Conservation (phyloP, 1,140 invertebrate genomes). For the Microvelia longipes region DNA sequence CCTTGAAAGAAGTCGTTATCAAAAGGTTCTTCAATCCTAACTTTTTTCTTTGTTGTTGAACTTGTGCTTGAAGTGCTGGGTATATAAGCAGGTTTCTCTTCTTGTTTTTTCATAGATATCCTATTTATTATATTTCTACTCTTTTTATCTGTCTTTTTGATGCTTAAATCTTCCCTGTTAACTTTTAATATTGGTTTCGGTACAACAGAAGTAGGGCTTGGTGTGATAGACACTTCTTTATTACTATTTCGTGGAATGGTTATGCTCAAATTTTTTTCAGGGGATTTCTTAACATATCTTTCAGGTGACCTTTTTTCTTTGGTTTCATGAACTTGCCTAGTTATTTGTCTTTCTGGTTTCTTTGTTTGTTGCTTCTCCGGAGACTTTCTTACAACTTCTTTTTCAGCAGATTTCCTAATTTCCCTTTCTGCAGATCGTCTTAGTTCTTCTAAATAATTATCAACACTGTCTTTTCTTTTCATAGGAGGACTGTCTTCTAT, state of each 20-base stretch:
- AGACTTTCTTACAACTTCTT: background rate
- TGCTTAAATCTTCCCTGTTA: background rate
- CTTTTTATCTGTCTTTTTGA: constrained; percentile 7
- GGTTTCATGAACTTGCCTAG: background rate
- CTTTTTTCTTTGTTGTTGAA: constrained; percentile 15
- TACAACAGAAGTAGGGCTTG: background rate
- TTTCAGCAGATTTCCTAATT: constrained; percentile 1
- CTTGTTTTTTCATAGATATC: background rate
- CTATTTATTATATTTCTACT: background rate
- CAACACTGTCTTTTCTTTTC: background rate
- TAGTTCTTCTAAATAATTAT: background rate
- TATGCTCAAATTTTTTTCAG: background rate
- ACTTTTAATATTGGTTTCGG: constrained; percentile 20
- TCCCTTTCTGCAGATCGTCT: background rate
- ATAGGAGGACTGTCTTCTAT: background rate
- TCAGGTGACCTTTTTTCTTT: background rate
- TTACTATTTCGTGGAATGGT: background rate
- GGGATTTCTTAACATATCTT: background rate
- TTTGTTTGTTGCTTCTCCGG: background rate
- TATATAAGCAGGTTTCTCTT: background rate
- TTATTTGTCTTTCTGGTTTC: background rate
- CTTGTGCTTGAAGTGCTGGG: constrained; percentile 5
- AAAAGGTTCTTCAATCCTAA: constrained; percentile 21
- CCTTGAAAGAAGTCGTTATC: constrained; percentile 11
- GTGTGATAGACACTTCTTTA: background rate